Base-by-base conservation (phyloP, 2,888 invertebrate species). In the Cosmia pyralina region DNA sequence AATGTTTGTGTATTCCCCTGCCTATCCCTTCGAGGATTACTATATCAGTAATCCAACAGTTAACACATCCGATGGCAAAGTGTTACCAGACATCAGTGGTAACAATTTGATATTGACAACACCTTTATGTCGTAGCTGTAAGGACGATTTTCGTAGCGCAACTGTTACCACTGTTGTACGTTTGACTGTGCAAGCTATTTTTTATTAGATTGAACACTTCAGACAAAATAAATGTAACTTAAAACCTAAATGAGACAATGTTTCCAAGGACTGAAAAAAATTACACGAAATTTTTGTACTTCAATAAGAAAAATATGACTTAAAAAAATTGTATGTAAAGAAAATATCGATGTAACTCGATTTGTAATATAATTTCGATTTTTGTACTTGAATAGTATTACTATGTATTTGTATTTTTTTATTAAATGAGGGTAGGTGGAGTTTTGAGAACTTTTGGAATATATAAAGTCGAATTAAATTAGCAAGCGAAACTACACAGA, bases 331-430 rank as follows among this genome's bases (percentile, higher is more conserved):
- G 13, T 72, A 66, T 76, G 60, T 65, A 77, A 60, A 60, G n/a
- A 46, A 22, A 53, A 46, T 44, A 65, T 68, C 71, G 71, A 66
- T 52, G 44, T 52, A 38, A 48, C 10, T 69, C 55, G 64, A 69
- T 76, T 68, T 59, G 58, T 69, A 67, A 69, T 69, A 78, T 64
- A 64, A 57, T 68, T 64, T 63, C 34, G 66, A 77, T 15, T 52
- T 60, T 55, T 77, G 80, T 80, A 80, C 80, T 80, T 80, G 73
- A 77, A 77, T 77, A 72, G 82, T 72, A 64, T 73, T 81, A 77
- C 65, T 28, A 55, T 77, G 52, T 69, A 69, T 48, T 66, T 69
- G 46, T 75, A 63, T 53, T n/a, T 53, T 64, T 63, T 41, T 11
- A 46, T 68, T 22, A 34, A 64, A 44, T 48, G 60, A 11, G 68